Evolutionary conservation across 2,888 invertebrate species (phyloP).

Genomic region (Drosophila meridiana): DNA sequence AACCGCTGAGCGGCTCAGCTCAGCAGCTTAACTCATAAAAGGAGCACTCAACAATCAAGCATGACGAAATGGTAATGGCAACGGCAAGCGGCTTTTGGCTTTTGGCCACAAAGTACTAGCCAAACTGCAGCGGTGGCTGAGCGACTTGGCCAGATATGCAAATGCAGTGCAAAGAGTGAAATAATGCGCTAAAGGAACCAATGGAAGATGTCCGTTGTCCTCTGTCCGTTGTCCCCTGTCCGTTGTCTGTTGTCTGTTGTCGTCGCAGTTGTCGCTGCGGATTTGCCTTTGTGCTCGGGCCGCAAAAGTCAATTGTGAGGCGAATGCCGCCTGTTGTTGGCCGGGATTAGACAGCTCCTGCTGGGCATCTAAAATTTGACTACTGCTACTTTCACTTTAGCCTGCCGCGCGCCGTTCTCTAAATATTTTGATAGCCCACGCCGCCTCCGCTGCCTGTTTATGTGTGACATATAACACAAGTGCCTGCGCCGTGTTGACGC

Average conservation of each 20-base stretch:
- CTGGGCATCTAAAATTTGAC: conserved; percentile 74
- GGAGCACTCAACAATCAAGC: conserved; percentile 75
- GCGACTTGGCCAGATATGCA: conserved; percentile 58
- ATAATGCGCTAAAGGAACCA: conserved; percentile 67
- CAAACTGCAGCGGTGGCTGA: conserved; percentile 24
- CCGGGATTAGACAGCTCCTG: conserved; percentile 67
- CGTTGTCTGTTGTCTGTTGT: conserved; percentile 48
- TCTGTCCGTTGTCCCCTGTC: conserved; percentile 4
- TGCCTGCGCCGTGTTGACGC: conserved; percentile 26
- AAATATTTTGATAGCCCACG: conserved; percentile 67
- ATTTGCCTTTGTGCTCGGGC: conserved; percentile 68
- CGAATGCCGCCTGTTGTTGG: conserved; percentile 57
- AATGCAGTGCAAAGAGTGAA: conserved; percentile 60
- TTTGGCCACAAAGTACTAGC: conserved; percentile 57
- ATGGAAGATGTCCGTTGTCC: conserved; percentile 23
- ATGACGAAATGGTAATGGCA: conserved; percentile 76
- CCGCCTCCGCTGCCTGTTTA: conserved; percentile 48
- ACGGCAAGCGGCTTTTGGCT: conserved; percentile 68
- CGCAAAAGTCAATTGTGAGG: conserved; percentile 77
- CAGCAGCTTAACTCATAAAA: conserved; percentile 72
- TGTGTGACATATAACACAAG: conserved; percentile 74
- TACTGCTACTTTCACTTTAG: conserved; percentile 75
- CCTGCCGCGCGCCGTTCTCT: conserved; percentile 51
- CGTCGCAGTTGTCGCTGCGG: conserved; percentile 60
- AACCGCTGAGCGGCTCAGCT: conserved; percentile 50